These are phyloP conservation scores for Papilio demoleus DNA, from an alignment of 2,888 invertebrate species.

Conservation along the genomic window DNA sequence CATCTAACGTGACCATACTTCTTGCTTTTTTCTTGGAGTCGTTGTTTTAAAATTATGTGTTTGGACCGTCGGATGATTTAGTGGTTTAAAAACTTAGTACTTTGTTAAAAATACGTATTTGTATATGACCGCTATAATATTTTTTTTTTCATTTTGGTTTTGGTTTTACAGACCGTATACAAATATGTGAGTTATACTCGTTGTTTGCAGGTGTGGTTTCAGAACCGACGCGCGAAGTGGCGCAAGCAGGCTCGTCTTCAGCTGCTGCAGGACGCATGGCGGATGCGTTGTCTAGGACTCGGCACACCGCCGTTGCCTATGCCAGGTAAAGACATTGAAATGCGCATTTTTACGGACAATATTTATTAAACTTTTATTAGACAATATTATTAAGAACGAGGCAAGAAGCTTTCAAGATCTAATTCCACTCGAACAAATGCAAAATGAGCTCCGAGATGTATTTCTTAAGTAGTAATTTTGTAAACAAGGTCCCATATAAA, in stretches of 20 bases:
- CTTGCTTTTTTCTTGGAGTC: neutral
- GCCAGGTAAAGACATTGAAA: slow-evolving; percentile 66
- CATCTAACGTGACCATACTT: too few relatives aligned
- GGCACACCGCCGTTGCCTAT: slow-evolving; percentile 85
- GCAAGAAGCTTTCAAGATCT: too few relatives aligned
- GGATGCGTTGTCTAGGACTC: slow-evolving; percentile 93
- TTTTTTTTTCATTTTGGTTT: neutral
- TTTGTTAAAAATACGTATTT: neutral
- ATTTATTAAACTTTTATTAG: too few relatives aligned
- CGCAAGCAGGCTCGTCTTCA: slow-evolving; percentile 94
- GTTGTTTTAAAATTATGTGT: neutral
- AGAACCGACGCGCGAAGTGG: slow-evolving; percentile 96
- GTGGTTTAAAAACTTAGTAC: neutral
- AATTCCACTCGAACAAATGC: too few relatives aligned
- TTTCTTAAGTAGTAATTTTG: neutral
- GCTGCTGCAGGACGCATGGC: slow-evolving; percentile 94
- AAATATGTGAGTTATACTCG: neutral
- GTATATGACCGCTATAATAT: neutral
- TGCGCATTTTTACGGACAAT: too few relatives aligned
- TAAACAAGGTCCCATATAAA: neutral
- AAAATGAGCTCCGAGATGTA: too few relatives aligned
- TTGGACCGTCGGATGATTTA: neutral
- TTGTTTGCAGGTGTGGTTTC: slow-evolving; percentile 91
- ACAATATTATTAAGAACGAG: too few relatives aligned
- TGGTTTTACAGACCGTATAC: neutral